phyloP scores from a whole-genome alignment of 2,113 vertebrate genomes.

The Tragelaphus buxtoni region DNA sequence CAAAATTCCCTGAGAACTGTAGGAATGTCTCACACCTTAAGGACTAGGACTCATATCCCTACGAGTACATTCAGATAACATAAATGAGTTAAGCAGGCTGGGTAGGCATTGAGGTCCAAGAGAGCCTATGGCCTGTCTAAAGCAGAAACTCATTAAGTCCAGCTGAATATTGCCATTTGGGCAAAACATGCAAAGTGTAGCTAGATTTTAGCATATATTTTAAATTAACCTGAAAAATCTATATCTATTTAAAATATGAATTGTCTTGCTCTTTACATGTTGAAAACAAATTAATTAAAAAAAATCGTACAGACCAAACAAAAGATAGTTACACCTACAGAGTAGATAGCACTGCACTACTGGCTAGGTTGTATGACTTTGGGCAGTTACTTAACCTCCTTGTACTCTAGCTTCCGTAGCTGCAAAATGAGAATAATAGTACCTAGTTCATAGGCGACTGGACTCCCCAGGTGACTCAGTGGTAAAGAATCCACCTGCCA shows the following conservation, averaged over 20 bases:
- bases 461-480: not conserved
- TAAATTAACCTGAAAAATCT: not conserved
- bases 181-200: not conserved
- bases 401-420: not conserved
- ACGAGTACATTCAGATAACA: not conserved
- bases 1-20: not conserved
- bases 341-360: not conserved
- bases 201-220: not conserved
- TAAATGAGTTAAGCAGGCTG: not conserved
- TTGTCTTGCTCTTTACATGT: not conserved
- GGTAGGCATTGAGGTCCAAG: not conserved
- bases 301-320: not conserved
- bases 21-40: not conserved
- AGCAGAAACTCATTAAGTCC: not conserved
- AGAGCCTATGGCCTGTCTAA: not conserved
- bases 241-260: not conserved
- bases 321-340: not conserved
- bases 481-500: not conserved
- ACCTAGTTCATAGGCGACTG: not conserved
- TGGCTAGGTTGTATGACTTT: not conserved
- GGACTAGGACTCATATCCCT: not conserved
- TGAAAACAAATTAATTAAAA: not conserved
- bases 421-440: not conserved
- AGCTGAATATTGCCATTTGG: not conserved
- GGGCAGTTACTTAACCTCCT: not conserved